Evolutionary conservation across 2,888 invertebrate species (phyloP), one percentile per base, ranked within the genome.

Genomic region (Pelosia muscerda): DNA sequence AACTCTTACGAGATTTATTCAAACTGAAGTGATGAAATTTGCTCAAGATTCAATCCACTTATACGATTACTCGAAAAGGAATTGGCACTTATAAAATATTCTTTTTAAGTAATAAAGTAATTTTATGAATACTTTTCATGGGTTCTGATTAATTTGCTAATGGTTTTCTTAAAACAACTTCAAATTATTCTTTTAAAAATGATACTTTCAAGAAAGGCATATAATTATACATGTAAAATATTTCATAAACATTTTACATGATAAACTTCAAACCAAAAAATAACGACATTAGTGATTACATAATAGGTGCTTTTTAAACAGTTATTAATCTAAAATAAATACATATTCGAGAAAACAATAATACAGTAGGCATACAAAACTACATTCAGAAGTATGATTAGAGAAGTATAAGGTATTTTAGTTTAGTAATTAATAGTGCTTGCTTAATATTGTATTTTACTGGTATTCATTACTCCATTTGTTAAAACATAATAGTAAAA

Each of bases 81-180:
- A 66, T 66, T 66, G 73, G 73, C 73, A 65, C 67, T 71, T 75
- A 10, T 19, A 69, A 76, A 76, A 49, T 49, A 49, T 49, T 49
- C 19, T 49, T 49, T 49, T 49, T 9, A 26, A 42, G 56, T 42
- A 26, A 56, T 38, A 64, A 34, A 19, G 26, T 64, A 57, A 26
- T 64, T 42, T 26, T 64, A 26, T 42, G 19, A 49, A n/a, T 49
- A 49, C 8, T 19, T 49, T 49, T 49, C n/a, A 49, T n/a, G 49
- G 49, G n/a, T 49, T 49, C 1, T 19, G 49, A 49, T n/a, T 49
- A 49, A 49, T 49, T 49, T 49, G 49, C 49, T 49, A 31, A 22
- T 19, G 57, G 49, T n/a, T 49, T 49, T 42, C 42, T 8, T 4
- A 49, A n/a, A 49, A 49, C n/a, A 49, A 49, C n/a, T n/a, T 8